phyloP scores from a whole-genome alignment of 2,113 vertebrate species.

The Serinus canaria region DNA sequence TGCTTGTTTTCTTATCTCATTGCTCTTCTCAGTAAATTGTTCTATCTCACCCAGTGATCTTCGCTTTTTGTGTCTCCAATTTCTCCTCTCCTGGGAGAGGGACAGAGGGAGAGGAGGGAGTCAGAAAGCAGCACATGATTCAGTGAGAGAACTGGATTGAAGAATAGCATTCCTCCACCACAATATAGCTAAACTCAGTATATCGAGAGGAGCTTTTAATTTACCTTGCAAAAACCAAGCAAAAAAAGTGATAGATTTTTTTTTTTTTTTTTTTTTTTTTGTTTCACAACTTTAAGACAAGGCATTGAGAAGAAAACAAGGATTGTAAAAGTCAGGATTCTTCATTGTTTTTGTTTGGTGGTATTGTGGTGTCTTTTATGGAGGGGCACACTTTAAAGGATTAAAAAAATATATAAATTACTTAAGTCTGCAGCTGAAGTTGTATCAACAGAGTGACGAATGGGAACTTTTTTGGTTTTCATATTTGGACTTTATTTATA shows the following conservation, averaged over 20 bases:
- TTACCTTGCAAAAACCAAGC: neutral
- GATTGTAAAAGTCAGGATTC: neutral
- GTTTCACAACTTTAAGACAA: neutral
- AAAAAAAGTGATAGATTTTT: neutral
- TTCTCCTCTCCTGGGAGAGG: neutral
- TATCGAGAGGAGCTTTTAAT: neutral
- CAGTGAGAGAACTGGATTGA: neutral
- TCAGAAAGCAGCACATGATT: neutral
- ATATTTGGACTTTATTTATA: neutral
- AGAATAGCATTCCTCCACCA: neutral
- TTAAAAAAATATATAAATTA: neutral
- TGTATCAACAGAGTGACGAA: neutral
- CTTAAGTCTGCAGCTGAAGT: neutral
- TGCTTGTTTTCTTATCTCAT: neutral
- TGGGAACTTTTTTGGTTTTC: neutral
- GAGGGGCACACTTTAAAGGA: neutral
- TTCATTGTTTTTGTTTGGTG: neutral
- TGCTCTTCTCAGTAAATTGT: neutral
- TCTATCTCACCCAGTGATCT: neutral
- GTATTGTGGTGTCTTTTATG: neutral
- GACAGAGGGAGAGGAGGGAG: neutral
- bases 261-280: accelerated
- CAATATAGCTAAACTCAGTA: neutral
- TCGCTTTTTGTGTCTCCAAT: neutral
- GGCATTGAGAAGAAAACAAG: neutral